Evolutionary conservation across 2,888 invertebrate species (phyloP).

Genomic region (Ornithoptera priamus): DNA sequence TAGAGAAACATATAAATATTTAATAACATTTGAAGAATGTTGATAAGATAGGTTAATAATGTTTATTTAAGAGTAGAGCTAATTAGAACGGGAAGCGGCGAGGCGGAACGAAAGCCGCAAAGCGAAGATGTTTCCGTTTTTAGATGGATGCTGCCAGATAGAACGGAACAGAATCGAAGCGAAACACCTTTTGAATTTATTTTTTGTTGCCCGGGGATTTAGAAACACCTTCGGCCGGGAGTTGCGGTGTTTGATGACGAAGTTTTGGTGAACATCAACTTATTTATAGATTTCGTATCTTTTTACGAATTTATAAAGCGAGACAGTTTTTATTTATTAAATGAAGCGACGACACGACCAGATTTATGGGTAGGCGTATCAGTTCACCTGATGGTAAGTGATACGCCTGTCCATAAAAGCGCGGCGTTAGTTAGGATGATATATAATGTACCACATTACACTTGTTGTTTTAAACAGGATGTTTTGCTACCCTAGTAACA

Average conservation of each 20-base stretch:
- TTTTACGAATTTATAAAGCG: no score
- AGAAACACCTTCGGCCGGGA: background rate
- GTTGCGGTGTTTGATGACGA: background rate
- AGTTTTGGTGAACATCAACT: background rate
- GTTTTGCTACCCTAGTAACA: no score
- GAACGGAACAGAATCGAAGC: constrained; percentile 22
- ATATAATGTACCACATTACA: no score
- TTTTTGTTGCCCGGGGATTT: background rate
- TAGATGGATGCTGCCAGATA: constrained; percentile 24
- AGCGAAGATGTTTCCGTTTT: constrained; percentile 23
- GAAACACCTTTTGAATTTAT: background rate
- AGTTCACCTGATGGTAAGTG: no score
- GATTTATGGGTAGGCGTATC: no score
- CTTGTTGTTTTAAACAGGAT: no score
- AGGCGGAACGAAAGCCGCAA: constrained; percentile 21
- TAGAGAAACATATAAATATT: background rate
- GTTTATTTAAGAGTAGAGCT: constrained; percentile 12
- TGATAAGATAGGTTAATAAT: constrained; percentile 1
- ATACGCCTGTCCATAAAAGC: no score
- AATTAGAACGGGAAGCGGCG: constrained; percentile 22
- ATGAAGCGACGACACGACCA: no score
- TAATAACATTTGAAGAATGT: background rate
- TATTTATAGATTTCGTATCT: no score
- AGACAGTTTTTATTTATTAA: no score
- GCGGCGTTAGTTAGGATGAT: no score